Conservation (phyloP, 2,888 invertebrate species). For the Drosophila merina region DNA sequence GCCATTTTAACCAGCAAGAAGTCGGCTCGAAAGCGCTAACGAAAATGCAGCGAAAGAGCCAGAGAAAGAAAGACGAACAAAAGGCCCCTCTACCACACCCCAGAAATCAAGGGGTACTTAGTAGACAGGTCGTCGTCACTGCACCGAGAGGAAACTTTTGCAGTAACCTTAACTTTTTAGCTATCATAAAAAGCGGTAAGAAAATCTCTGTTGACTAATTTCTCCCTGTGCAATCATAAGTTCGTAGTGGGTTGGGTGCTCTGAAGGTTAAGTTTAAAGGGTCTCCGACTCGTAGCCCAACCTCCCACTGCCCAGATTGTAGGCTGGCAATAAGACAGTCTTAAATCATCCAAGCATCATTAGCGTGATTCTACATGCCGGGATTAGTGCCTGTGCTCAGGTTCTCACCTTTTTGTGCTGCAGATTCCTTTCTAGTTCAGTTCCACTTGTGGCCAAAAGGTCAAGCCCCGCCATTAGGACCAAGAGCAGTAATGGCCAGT, state of each 20-base stretch:
- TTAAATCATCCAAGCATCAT: conserved; percentile 61
- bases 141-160: background rate
- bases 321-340: conserved; percentile 52
- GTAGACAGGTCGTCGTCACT: conserved; percentile 38
- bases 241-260: conserved; percentile 2
- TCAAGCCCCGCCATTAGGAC: conserved; percentile 23
- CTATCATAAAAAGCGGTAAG: background rate
- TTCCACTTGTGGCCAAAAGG: conserved; percentile 18
- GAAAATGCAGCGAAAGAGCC: conserved; percentile 58
- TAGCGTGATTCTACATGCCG: conserved; percentile 30
- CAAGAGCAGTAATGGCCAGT: conserved; percentile 18
- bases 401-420: conserved; percentile 1
- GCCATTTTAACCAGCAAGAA: conserved; percentile 81
- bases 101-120: conserved; percentile 17
- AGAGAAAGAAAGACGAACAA: conserved; percentile 48
- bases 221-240: background rate
- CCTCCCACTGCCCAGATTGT: conserved; percentile 25
- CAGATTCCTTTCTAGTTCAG: conserved; percentile 10
- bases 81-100: conserved; percentile 58
- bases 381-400: conserved; percentile 33
- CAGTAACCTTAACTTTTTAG: background rate
- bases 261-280: conserved; percentile 49
- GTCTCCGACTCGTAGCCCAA: conserved; percentile 24
- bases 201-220: background rate
- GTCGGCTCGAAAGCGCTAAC: conserved; percentile 62